Conservation (phyloP, 2,888 invertebrate species). For the Lysandra coridon region DNA sequence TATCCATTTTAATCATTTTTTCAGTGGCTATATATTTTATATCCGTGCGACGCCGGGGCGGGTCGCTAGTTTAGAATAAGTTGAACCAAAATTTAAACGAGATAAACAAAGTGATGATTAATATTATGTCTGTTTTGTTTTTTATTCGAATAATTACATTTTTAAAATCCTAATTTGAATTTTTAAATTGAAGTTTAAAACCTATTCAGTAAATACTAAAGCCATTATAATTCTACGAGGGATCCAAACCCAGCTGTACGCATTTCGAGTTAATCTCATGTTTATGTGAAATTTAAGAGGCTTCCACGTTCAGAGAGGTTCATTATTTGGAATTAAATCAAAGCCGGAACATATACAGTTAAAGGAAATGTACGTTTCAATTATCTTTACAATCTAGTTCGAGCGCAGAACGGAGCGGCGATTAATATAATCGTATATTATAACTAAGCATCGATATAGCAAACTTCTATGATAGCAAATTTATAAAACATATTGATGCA, state of each 20-base stretch:
- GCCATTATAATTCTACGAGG: neutral
- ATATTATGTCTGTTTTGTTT: neutral
- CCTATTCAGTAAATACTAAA: slow-evolving; percentile 2
- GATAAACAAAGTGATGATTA: neutral
- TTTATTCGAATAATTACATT: neutral
- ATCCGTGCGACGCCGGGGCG: too few relatives aligned
- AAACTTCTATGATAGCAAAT: too few relatives aligned
- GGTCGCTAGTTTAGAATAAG: too few relatives aligned
- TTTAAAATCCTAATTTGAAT: neutral
- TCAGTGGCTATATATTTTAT: too few relatives aligned
- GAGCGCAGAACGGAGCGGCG: neutral
- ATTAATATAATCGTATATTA: neutral
- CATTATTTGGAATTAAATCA: slow-evolving; percentile 6
- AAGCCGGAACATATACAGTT: slow-evolving; percentile 6
- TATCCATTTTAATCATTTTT: too few relatives aligned
- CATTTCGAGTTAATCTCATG: slow-evolving; percentile 22
- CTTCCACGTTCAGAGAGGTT: slow-evolving; percentile 12
- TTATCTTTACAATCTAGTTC: neutral
- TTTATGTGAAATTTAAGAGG: slow-evolving; percentile 19
- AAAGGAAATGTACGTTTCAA: slow-evolving; percentile 9
- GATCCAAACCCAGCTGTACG: neutral
- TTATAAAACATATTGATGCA: too few relatives aligned
- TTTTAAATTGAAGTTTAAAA: neutral
- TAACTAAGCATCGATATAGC: neutral
- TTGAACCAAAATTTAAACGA: too few relatives aligned